Conservation (phyloP, 2,888 invertebrate genomes). For the Latheticus oryzae region DNA sequence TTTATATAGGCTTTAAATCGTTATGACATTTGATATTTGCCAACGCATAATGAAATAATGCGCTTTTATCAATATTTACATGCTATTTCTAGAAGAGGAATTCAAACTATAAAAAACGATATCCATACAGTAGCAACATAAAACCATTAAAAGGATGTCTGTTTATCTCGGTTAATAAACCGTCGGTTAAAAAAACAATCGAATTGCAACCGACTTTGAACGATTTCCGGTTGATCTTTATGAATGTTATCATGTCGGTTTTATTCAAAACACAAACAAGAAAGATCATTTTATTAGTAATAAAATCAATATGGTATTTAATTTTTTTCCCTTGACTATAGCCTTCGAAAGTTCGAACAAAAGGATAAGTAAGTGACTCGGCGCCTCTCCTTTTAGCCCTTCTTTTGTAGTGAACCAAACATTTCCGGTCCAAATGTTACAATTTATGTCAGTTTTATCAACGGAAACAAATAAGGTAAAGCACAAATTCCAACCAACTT, state of each 20-base stretch:
- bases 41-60: slow-evolving; percentile 18
- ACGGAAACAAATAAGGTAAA: no score
- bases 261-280: slow-evolving; percentile 23
- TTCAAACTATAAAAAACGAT: slow-evolving; percentile 10
- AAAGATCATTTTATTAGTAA: slow-evolving; percentile 20
- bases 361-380: no score
- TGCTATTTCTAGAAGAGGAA: slow-evolving; percentile 3
- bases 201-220: slow-evolving; percentile 33
- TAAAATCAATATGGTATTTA: slow-evolving; percentile 19
- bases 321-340: slow-evolving; percentile 14
- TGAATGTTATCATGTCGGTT: slow-evolving; percentile 16
- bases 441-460: not conserved
- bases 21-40: no score
- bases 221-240: slow-evolving; percentile 36
- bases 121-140: no score
- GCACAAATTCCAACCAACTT: no score
- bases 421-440: not conserved
- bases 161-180: not conserved
- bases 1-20: no score
- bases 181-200: slow-evolving; percentile 7
- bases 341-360: no score
- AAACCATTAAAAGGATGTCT: slow-evolving; percentile 4
- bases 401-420: not conserved
- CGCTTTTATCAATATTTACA: slow-evolving; percentile 14
- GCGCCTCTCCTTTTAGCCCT: not conserved